Evolutionary conservation across 2,113 vertebrate species (phyloP), one percentile per base, ranked within the genome.

Genomic region (Lampris megalopsis): DNA sequence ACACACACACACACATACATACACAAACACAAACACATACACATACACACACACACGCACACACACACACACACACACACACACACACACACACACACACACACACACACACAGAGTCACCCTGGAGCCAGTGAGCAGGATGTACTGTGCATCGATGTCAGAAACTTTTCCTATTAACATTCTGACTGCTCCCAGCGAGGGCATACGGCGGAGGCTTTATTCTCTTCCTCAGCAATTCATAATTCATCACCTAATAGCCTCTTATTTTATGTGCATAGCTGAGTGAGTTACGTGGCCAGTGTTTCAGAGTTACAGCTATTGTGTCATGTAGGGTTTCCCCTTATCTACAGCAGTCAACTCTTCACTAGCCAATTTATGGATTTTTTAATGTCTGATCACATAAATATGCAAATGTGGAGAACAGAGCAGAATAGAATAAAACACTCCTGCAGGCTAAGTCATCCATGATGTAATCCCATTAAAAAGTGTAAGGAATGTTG

Each of bases 221-320:
- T 67, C 47, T 64, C 54, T 24, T 37, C 45, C 58, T 47, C 45
- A 1, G 24, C 5, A 3, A 81, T 75, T 43, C 59, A 59, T 85
- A 73, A 85, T 83, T 76, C 50, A 73, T 81, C 35, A 4, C 9
- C 60, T 80, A 76, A 73, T 75, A 57, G 41, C 43, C 50, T 80
- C 35, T 68, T 50, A 63, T 80, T 82, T 81, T 54, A 67, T 48
- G 67, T 62, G 62, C 68, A 75, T 73, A 86, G 79, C 36, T 71
- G 13, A 73, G 41, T 70, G 47, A 80, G 43, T 9, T 62, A 67
- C 67, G 43, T 67, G 66, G 60, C 48, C 64, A 68, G 52, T 57
- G 37, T 71, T 64, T 79, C n/a, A 68, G 38, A 13, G 8, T 11
- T 4, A 2, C 36, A 42, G 59, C 71, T 57, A 1, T 58, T 65